Conservation (phyloP, 1,140 invertebrate species). For the Anadara kagoshimensis region DNA sequence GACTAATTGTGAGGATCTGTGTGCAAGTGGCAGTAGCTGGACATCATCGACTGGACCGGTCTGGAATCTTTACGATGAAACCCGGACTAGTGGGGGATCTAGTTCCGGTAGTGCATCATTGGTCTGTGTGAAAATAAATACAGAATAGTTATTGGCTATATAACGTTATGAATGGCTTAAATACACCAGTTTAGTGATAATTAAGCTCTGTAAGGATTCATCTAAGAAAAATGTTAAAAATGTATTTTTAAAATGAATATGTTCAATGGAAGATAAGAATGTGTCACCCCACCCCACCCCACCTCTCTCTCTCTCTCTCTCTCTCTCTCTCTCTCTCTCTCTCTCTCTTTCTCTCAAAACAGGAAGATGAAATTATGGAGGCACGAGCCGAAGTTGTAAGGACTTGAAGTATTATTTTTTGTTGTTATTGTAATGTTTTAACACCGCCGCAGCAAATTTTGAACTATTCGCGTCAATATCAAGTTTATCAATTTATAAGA, state of each 20-base stretch:
- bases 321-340: too few relatives aligned
- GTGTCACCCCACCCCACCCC: not conserved
- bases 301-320: not conserved
- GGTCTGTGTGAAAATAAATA: not conserved
- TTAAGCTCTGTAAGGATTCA: not conserved
- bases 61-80: constrained; percentile 41
- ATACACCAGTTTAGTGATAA: too few relatives aligned
- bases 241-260: not conserved
- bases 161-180: not conserved
- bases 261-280: not conserved
- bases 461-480: not conserved
- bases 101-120: constrained; percentile 1
- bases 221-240: not conserved
- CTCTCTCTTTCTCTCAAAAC: too few relatives aligned
- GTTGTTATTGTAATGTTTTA: not conserved
- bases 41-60: constrained; percentile 48
- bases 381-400: too few relatives aligned
- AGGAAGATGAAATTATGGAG: too few relatives aligned
- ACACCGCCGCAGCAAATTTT: not conserved
- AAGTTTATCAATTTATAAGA: not conserved
- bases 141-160: not conserved
- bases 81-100: constrained; percentile 49
- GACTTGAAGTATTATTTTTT: not conserved
- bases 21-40: constrained; percentile 47
- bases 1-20: constrained; percentile 52